These are phyloP conservation scores for Craseonycteris thonglongyai DNA, from an alignment of 2,113 vertebrate species.

Conservation along the genomic window DNA sequence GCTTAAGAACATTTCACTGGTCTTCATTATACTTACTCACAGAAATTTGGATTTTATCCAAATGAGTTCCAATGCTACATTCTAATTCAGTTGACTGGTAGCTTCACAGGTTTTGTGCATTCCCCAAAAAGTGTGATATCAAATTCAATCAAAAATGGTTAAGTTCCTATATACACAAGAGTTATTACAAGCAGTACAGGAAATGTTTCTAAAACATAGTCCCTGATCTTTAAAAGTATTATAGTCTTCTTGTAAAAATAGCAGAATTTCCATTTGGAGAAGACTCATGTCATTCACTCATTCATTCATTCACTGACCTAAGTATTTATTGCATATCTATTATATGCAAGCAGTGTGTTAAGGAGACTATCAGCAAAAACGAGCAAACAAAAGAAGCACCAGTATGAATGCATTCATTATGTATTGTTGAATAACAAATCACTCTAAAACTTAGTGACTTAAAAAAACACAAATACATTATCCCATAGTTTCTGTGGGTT, in stretches of 20 bases:
- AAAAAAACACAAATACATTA: not conserved
- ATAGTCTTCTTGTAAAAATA: not conserved
- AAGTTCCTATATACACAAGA: not conserved
- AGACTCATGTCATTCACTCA: not conserved
- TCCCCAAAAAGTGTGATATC: not conserved
- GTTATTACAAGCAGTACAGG: not conserved
- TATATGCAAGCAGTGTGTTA: not conserved
- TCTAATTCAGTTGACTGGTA: slow-evolving; percentile 24
- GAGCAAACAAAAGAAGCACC: not conserved
- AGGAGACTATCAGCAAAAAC: not conserved
- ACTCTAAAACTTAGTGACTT: not conserved
- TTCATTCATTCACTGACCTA: not conserved
- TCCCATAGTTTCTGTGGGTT: not conserved
- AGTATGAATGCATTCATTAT: not conserved
- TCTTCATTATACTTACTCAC: slow-evolving; percentile 68
- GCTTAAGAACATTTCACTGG: slow-evolving; percentile 68
- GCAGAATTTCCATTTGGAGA: not conserved
- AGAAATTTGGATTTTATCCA: slow-evolving; percentile 52
- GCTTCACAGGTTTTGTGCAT: slow-evolving; percentile 28
- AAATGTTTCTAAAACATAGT: not conserved
- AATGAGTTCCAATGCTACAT: slow-evolving; percentile 39
- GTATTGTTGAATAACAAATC: not conserved
- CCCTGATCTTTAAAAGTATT: not conserved
- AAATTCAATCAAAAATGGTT: slow-evolving; percentile 26
- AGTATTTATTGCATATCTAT: not conserved